phyloP scores from a whole-genome alignment of 2,797 vertebrate species.

The Miichthys miiuy region DNA sequence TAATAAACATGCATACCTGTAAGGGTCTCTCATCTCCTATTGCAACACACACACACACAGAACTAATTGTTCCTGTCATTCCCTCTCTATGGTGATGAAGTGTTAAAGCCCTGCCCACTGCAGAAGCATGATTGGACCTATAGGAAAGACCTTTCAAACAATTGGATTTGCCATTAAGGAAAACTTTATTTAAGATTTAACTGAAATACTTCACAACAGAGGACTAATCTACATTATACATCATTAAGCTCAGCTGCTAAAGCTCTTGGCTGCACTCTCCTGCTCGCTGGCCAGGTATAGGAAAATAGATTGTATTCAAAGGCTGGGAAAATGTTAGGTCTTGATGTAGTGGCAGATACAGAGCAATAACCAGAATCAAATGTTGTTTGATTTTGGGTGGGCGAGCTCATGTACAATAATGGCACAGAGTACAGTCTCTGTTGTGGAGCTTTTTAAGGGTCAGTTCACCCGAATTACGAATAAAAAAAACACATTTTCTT shows the following conservation, averaged over 20 bases:
- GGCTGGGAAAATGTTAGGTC: conserved; percentile 49
- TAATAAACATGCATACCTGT: conserved; percentile 68
- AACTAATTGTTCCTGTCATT: conserved; percentile 54
- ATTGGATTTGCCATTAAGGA: conserved; percentile 72
- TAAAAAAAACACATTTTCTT: background rate
- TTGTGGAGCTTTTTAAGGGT: background rate
- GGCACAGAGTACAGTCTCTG: background rate
- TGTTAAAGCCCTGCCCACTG: conserved; percentile 50
- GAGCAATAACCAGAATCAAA: conserved; percentile 35
- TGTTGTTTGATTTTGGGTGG: conserved; percentile 51
- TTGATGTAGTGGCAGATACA: conserved; percentile 56
- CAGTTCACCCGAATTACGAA: background rate
- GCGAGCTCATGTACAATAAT: conserved; percentile 24
- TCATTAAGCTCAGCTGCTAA: conserved; percentile 57
- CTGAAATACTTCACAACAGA: conserved; percentile 39
- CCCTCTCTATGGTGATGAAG: conserved; percentile 58
- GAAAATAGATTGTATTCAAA: conserved; percentile 55
- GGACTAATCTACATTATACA: conserved; percentile 67
- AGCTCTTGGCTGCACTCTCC: conserved; percentile 53
- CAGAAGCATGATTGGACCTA: conserved; percentile 38
- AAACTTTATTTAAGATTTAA: conserved; percentile 68
- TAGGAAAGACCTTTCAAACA: conserved; percentile 69
- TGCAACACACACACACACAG: conserved; percentile 21
- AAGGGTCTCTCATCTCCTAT: conserved; percentile 35
- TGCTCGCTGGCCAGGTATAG: conserved; percentile 22